Conservation (phyloP, 2,888 invertebrate genomes). For the Chrysina gloriosa region DNA sequence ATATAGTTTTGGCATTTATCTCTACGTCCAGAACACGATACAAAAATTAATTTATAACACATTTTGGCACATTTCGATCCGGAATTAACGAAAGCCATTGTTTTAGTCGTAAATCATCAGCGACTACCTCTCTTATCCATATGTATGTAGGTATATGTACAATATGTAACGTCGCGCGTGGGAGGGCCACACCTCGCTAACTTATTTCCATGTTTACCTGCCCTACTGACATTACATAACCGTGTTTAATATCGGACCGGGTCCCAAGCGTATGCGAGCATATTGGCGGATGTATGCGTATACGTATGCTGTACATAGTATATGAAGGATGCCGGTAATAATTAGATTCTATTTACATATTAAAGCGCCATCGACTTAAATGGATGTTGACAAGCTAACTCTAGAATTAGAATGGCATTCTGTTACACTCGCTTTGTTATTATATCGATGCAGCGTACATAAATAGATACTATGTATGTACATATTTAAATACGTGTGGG, state of each 20-base stretch:
- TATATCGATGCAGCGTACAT: too few relatives aligned
- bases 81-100: conserved; percentile 3
- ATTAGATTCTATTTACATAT: conserved; percentile 13
- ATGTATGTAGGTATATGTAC: neutral
- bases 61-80: neutral
- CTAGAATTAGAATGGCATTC: neutral
- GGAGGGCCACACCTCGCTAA: conserved; percentile 59
- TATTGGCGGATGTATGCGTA: conserved; percentile 46
- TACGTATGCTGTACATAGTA: conserved; percentile 11
- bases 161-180: conserved; percentile 52
- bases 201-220: conserved; percentile 60
- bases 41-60: too few relatives aligned
- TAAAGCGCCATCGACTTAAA: conserved; percentile 9
- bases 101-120: neutral
- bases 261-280: neutral
- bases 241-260: conserved; percentile 54
- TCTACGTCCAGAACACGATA: too few relatives aligned
- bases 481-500: too few relatives aligned
- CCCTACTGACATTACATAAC: conserved; percentile 64
- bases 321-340: conserved; percentile 4
- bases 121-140: neutral
- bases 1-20: too few relatives aligned
- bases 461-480: too few relatives aligned
- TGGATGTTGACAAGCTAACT: conserved; percentile 3
- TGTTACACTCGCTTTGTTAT: neutral